Base-by-base conservation (phyloP, 2,797 vertebrate species). In the Gouania willdenowi region DNA sequence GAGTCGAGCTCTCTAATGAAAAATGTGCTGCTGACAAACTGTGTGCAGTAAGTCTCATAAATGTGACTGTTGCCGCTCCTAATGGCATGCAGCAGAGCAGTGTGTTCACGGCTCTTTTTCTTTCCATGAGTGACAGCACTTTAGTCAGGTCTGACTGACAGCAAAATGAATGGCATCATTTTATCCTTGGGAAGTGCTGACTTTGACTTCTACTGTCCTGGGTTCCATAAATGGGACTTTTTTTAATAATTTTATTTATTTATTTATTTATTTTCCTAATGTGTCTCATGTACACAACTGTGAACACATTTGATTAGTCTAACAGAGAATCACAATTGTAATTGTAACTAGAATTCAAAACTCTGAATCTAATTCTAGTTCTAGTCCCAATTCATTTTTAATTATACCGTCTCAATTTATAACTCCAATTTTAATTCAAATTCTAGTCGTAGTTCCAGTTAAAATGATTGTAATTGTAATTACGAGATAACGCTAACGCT, bases 21-120 rank as follows among this genome's bases (percentile, higher is more conserved):
- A 75, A 77, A 77, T 80, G 90, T 90, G 84, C 88, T 91, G 48
- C 81, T 94, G 90, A 93, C 94, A 87, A 87, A 58, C 81, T 85
- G 81, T n/a, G 85, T 87, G 87, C 53, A 77, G 74, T 44, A 71
- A 64, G 39, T 74, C 53, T 52, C 41, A 22, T 50, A 77, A 71
- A 73, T 54, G 28, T 38, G 44, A 45, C 52, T 52, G 53, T 67
- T 71, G 59, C 49, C 9, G 2, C 59, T 66, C 53, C 41, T 72
- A 55, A 73, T 69, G 68, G 78, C 44, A 71, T 66, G 61, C 44
- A 67, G 52, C 60, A 48, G 64, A 75, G 56, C 48, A 45, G 56
- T 25, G 34, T 61, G 43, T 66, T 57, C 50, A 37, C 46, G 58
- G 41, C 41, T 59, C 30, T 54, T 57, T 59, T 66, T 29, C 63